phyloP scores from a whole-genome alignment of 1,140 invertebrate species.

The Atta colombica region DNA sequence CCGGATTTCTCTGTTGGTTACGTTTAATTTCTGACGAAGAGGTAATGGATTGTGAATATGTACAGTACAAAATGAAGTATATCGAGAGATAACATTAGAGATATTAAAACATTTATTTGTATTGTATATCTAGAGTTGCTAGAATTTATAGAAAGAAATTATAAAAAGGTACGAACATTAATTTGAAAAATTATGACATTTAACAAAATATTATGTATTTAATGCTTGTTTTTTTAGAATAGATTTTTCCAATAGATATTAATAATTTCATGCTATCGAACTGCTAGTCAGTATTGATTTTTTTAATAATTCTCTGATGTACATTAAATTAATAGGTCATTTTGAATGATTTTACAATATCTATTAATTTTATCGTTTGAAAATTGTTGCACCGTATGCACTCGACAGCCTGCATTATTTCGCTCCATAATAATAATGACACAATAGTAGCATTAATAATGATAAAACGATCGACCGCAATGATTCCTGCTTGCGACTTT shows the following conservation, averaged over 20 bases:
- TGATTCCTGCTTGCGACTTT: conserved; percentile 41
- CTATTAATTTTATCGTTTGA: conserved; percentile 48
- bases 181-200: not conserved
- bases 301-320: conserved; percentile 40
- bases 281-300: not conserved
- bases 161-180: not conserved
- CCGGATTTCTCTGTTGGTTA: conserved; percentile 47
- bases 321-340: conserved; percentile 32
- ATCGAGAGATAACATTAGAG: not conserved
- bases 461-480: conserved; percentile 35
- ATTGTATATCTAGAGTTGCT: not conserved
- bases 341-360: conserved; percentile 43
- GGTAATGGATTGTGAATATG: conserved; percentile 12
- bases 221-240: not conserved
- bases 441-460: conserved; percentile 4
- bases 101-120: conserved; percentile 6
- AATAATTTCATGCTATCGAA: not conserved
- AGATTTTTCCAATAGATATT: not conserved
- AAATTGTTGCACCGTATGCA: not conserved
- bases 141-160: not conserved
- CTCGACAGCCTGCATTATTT: conserved; percentile 42
- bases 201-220: not conserved
- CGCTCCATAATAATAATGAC: conserved; percentile 19
- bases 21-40: conserved; percentile 38
- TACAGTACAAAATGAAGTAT: conserved; percentile 4